Conservation (phyloP, 2,797 vertebrate species). For the Poecilia velifera region DNA sequence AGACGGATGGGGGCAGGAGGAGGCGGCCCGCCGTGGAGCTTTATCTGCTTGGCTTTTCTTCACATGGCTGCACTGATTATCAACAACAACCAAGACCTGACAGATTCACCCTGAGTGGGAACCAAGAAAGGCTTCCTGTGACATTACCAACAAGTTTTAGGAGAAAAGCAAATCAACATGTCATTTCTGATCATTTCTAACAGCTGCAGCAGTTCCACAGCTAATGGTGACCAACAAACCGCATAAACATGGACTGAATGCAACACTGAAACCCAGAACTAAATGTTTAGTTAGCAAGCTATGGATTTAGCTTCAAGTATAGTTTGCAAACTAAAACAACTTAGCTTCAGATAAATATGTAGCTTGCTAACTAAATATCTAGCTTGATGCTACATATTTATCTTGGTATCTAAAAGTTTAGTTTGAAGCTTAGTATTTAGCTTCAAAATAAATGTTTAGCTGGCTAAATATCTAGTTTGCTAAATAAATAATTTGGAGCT, state of each 20-base stretch:
- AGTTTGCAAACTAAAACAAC: neutral
- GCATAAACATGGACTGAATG: neutral
- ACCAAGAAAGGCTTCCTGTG: neutral
- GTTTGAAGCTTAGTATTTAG: neutral
- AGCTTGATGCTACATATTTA: too few relatives aligned
- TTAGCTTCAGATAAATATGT: too few relatives aligned
- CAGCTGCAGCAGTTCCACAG: neutral
- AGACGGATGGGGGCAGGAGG: slow-evolving; percentile 15
- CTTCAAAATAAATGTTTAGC: too few relatives aligned
- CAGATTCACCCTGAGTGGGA: neutral
- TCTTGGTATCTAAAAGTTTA: too few relatives aligned
- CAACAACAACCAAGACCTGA: neutral
- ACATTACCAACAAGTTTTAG: neutral
- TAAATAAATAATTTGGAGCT: too few relatives aligned
- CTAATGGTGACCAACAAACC: neutral
- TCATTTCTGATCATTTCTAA: neutral
- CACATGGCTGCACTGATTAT: slow-evolving; percentile 38
- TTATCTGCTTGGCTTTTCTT: neutral
- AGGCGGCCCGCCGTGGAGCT: slow-evolving; percentile 20
- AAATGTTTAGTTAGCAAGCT: too few relatives aligned
- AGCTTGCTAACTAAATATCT: too few relatives aligned
- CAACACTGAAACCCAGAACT: neutral
- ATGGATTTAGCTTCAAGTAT: too few relatives aligned
- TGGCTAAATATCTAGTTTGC: too few relatives aligned
- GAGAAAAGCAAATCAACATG: neutral